Conservation (phyloP, 2,888 invertebrate species). For the Patella depressa region DNA sequence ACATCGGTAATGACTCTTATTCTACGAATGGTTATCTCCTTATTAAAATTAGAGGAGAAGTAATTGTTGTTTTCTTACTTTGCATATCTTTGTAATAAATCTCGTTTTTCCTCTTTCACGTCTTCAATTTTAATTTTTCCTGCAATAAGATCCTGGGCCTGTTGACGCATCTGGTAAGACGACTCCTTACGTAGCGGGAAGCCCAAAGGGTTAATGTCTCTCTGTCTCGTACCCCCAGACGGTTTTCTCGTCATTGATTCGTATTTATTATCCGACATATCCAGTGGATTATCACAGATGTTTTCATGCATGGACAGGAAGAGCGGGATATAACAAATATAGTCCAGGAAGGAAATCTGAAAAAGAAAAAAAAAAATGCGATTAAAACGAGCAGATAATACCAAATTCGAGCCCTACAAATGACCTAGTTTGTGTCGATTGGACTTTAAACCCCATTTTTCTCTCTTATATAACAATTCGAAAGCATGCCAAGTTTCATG, state of each 20-base stretch:
- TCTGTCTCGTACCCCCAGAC: constrained; percentile 57
- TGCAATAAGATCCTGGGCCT: constrained; percentile 58
- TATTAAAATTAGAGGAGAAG: no score
- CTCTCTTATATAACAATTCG: no score
- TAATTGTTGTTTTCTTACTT: constrained; percentile 37
- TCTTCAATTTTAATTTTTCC: constrained; percentile 51
- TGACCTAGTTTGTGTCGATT: no score
- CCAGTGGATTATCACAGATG: constrained; percentile 68
- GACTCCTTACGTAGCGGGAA: constrained; percentile 57
- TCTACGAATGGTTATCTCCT: no score
- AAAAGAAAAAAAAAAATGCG: constrained; percentile 14
- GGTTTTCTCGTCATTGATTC: constrained; percentile 48
- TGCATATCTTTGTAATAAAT: constrained; percentile 54
- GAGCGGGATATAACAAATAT: constrained; percentile 69
- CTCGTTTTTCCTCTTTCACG: constrained; percentile 47
- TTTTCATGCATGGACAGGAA: constrained; percentile 71
- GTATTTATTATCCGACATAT: constrained; percentile 67
- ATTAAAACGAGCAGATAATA: no score
- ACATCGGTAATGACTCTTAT: no score
- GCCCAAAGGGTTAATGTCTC: constrained; percentile 70
- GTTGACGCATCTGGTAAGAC: constrained; percentile 50
- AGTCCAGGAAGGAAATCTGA: constrained; percentile 70
- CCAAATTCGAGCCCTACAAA: no score
- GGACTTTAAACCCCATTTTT: no score
- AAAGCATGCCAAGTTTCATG: no score